Conservation (phyloP, 2,797 vertebrate species). For the Aratinga solstitialis region DNA sequence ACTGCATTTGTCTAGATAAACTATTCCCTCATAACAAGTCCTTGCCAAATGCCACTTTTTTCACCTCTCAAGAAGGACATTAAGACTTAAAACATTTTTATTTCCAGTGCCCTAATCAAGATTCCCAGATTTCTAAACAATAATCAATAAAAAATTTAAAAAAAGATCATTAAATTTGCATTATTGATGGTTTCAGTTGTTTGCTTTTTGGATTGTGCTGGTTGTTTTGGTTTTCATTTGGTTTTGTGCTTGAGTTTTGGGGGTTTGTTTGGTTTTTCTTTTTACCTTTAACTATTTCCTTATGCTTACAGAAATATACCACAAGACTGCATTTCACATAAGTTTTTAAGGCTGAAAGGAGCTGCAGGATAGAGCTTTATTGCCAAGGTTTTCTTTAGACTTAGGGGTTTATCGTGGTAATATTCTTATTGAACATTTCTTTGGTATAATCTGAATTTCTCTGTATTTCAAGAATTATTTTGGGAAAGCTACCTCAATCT, state of each 20-base stretch:
- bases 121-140: not conserved
- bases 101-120: not conserved
- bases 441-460: not conserved
- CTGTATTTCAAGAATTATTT: not conserved
- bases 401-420: not conserved
- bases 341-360: not conserved
- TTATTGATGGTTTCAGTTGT: not conserved
- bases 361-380: not conserved
- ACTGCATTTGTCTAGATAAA: not conserved
- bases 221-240: not conserved
- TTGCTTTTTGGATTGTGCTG: not conserved
- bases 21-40: not conserved
- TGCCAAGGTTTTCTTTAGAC: not conserved
- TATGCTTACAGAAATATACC: not conserved
- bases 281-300: not conserved
- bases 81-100: not conserved
- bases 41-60: not conserved
- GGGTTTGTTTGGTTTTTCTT: accelerated
- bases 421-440: not conserved
- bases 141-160: not conserved
- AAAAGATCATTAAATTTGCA: not conserved
- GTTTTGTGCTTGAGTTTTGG: too few relatives aligned
- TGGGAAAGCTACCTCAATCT: not conserved
- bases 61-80: not conserved
- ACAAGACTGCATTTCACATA: not conserved